Percentiles rank a stretch among this genome's conserved stretches.
Evolutionary conservation across 2,113 vertebrate species (phyloP).

Genomic region (Puma concolor): DNA sequence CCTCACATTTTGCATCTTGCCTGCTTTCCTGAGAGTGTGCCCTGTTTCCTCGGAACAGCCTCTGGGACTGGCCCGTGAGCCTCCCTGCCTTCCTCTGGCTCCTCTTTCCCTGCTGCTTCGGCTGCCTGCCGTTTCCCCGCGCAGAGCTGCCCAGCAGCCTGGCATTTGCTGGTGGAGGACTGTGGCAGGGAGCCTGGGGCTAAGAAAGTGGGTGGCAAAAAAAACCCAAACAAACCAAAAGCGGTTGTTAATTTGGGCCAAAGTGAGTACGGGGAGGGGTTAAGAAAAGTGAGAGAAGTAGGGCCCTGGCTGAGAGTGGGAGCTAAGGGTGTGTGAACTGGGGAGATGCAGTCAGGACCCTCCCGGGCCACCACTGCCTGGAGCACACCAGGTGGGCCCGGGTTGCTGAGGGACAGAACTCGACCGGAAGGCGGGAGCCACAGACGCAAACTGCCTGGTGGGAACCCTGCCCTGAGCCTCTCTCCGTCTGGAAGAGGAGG

Average conservation of each 20-base stretch:
- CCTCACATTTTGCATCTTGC: background rate
- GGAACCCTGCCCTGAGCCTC: background rate
- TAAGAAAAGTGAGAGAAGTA: background rate
- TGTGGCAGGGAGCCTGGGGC: background rate
- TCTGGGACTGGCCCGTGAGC: background rate
- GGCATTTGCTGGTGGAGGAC: fast-evolving
- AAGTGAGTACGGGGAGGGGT: background rate
- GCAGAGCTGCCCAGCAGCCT: background rate
- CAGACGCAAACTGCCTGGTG: background rate
- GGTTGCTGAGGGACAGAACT: background rate
- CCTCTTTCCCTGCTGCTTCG: background rate
- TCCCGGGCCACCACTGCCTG: background rate
- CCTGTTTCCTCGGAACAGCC: background rate
- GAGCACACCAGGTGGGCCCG: background rate
- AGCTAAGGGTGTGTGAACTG: fast-evolving
- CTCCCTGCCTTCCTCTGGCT: background rate
- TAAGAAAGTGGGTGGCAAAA: background rate
- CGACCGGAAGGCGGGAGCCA: background rate
- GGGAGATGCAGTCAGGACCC: background rate
- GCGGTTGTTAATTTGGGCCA: background rate
- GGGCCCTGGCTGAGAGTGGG: background rate
- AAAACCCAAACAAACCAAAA: background rate
- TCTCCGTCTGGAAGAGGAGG: background rate
- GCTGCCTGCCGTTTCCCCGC: background rate
- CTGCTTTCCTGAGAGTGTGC: background rate